Evolutionary conservation across 2,888 invertebrate genomes (phyloP).

Genomic region (Thumatha senex): DNA sequence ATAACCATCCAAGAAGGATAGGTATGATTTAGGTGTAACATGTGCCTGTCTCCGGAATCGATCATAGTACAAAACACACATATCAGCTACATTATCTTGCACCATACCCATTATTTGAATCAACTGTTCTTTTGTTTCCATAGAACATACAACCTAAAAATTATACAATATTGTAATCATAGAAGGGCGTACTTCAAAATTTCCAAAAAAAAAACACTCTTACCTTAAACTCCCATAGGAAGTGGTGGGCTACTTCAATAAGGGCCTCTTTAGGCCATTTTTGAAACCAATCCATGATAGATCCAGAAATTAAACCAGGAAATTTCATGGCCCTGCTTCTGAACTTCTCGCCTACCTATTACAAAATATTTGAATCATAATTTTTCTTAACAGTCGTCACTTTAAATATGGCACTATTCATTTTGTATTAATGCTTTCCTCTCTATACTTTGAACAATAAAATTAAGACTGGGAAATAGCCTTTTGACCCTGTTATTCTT

Average conservation of each 20-base stretch:
- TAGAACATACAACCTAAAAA: conserved; percentile 80
- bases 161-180: too few species aligned
- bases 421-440: too few species aligned
- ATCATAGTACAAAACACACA: conserved; percentile 90
- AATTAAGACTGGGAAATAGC: too few species aligned
- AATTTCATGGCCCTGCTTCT: conserved; percentile 93
- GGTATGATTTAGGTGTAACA: conserved; percentile 95
- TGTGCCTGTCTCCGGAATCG: conserved; percentile 92
- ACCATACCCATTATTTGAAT: conserved; percentile 93
- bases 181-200: background rate
- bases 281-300: conserved; percentile 96
- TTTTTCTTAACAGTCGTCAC: too few species aligned
- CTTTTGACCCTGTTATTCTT: too few species aligned
- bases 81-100: conserved; percentile 90
- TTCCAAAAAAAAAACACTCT: background rate
- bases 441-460: too few species aligned
- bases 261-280: conserved; percentile 94
- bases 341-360: conserved; percentile 94
- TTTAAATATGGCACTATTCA: too few species aligned
- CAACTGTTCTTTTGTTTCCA: conserved; percentile 88
- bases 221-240: conserved; percentile 85
- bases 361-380: background rate
- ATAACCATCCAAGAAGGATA: conserved; percentile 92
- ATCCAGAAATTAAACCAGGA: conserved; percentile 95
- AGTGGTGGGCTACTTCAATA: conserved; percentile 92